Conservation (phyloP, 2,797 vertebrate species). For the Glyptemys insculpta region DNA sequence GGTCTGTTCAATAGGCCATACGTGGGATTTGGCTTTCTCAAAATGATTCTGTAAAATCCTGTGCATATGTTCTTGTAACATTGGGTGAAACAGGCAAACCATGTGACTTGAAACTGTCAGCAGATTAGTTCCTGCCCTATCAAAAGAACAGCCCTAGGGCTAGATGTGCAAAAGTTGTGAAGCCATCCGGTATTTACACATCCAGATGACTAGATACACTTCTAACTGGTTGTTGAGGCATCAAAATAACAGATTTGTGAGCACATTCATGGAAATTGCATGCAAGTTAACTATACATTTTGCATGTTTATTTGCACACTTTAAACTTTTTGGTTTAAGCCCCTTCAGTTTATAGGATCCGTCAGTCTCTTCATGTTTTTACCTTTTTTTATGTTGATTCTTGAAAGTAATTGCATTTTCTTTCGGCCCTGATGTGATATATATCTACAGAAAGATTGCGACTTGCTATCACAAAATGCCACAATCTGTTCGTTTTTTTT, state of each 20-base stretch:
- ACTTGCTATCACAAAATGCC: not conserved
- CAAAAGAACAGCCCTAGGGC: not conserved
- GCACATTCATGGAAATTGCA: not conserved
- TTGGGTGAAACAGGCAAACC: not conserved
- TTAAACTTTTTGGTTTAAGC: not conserved
- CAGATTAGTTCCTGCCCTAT: not conserved
- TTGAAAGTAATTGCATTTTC: not conserved
- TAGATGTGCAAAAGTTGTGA: not conserved
- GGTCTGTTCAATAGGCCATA: not conserved
- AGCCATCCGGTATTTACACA: not conserved
- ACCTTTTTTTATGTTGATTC: not conserved
- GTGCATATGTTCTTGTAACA: not conserved
- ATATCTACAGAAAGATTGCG: not conserved
- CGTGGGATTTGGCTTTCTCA: not conserved
- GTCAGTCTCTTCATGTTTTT: not conserved
- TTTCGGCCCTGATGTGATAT: not conserved
- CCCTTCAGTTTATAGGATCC: not conserved
- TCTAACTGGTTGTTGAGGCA: not conserved
- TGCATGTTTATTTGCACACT: conserved; percentile 10
- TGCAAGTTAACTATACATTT: not conserved
- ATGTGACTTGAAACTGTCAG: not conserved
- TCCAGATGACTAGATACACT: not conserved
- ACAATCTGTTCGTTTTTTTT: not conserved
- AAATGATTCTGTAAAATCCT: not conserved
- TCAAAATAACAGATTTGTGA: not conserved